Evolutionary conservation across 2,888 invertebrate species (phyloP).

Genomic region (Dastarcus helophoroides): DNA sequence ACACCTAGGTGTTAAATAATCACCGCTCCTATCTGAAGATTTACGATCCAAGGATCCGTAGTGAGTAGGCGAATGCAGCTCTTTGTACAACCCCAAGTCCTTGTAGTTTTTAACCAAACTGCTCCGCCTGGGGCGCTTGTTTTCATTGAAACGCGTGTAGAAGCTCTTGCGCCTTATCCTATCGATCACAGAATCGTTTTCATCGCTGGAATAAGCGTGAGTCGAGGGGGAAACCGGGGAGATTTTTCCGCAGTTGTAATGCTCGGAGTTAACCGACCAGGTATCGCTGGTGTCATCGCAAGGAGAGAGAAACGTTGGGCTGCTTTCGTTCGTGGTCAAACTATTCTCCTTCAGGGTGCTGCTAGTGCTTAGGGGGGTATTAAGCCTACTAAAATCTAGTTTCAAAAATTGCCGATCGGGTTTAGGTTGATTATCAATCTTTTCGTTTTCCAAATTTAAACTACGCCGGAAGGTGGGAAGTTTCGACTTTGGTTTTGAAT

Average conservation of each 20-base stretch:
- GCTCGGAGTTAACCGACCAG: constrained; percentile 55
- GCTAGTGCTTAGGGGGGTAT: constrained; percentile 15
- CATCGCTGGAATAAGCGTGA: constrained; percentile 35
- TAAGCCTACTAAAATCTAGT: constrained; percentile 52
- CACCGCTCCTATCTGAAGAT: constrained; percentile 21
- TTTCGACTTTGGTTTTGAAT: constrained; percentile 25
- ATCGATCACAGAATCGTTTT: constrained; percentile 62
- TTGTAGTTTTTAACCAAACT: constrained; percentile 41
- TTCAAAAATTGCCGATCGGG: constrained; percentile 43
- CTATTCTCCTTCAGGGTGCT: constrained; percentile 38
- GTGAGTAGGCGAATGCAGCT: constrained; percentile 19
- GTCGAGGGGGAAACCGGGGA: constrained; percentile 41
- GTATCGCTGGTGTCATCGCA: constrained; percentile 53
- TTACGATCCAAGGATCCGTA: constrained; percentile 29
- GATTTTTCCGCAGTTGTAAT: constrained; percentile 28
- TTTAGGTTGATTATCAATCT: constrained; percentile 15
- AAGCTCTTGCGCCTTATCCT: constrained; percentile 81
- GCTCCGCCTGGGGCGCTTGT: constrained; percentile 59
- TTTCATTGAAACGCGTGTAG: constrained; percentile 79
- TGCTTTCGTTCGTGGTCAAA: constrained; percentile 33
- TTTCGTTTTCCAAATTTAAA: constrained; percentile 28
- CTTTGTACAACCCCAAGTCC: constrained; percentile 31
- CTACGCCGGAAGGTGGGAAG: constrained; percentile 31
- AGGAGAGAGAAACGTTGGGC: constrained; percentile 43
- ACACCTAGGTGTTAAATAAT: constrained; percentile 14